phyloP scores from a whole-genome alignment of 2,797 vertebrate genomes.

The Valencia hispanica region DNA sequence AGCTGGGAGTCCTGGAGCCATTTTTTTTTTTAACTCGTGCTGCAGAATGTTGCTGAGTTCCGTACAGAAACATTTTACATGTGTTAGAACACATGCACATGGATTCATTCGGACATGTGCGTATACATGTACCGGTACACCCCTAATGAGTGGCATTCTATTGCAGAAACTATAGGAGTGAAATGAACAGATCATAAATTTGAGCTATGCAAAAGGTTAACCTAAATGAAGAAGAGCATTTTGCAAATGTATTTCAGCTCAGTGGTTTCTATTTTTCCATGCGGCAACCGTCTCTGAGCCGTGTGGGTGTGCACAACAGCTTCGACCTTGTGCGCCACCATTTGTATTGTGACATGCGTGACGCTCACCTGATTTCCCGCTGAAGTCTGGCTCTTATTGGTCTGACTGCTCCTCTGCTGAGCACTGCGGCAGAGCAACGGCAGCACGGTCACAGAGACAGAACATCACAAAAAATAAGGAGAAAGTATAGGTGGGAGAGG shows the following conservation, averaged over 20 bases:
- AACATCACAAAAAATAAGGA: background rate
- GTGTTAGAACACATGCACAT: too few species aligned
- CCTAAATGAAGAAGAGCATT: conserved; percentile 24
- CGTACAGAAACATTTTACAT: too few species aligned
- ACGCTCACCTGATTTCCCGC: conserved; percentile 91
- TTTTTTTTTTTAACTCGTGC: too few species aligned
- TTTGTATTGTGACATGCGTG: conserved; percentile 34
- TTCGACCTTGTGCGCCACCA: conserved; percentile 28
- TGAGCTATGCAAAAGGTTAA: conserved; percentile 19
- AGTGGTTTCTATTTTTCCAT: conserved; percentile 14
- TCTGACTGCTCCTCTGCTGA: conserved; percentile 94
- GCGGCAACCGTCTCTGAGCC: conserved; percentile 26
- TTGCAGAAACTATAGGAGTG: background rate
- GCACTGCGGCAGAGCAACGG: conserved; percentile 80
- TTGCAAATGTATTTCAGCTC: conserved; percentile 23
- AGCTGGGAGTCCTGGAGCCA: too few species aligned
- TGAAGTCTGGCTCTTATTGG: conserved; percentile 90
- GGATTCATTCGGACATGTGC: too few species aligned
- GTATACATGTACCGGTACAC: too few species aligned
- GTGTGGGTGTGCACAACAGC: conserved; percentile 24
- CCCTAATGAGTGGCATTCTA: too few species aligned
- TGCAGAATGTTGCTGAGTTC: too few species aligned
- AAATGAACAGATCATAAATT: conserved; percentile 21
- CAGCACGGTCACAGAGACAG: conserved; percentile 5
- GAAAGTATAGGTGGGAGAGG: conserved; percentile 1